Evolutionary conservation across 2,888 invertebrate species (phyloP), one percentile per base, ranked within the genome.

Genomic region (Latrodectus elegans): DNA sequence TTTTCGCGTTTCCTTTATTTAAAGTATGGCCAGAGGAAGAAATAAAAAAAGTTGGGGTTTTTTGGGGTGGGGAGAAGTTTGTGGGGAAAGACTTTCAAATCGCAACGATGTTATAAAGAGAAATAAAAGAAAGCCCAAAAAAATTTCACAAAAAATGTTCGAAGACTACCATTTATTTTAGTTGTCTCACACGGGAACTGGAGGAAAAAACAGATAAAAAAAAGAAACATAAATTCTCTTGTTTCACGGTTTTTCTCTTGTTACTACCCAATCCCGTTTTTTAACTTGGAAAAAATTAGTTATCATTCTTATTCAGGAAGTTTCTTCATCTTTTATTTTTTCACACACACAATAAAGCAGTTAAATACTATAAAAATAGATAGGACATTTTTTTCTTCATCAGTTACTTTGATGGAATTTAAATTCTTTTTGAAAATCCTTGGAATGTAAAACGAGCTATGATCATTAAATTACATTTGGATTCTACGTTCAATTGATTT

Each of bases 151-250:
- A 84, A 84, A 84, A 84, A 84, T 77, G 72, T 77, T 77, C 84
- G 72, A 84, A 84, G 84, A 84, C 84, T 84, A 84, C 84, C 77
- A 84, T 84, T 84, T 84, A 84, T 84, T 84, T 84, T 84, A 77
- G 77, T 84, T 84, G 84, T 70, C 84, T 77, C 84, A 65, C 84
- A 77, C 84, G 84, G 84, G 68, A 72, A 67, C 60, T 14, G 51
- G 17, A 60, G 17, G 26, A n/a, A 38, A 71, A 60, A 77, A 77
- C 53, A 76, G 76, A 65, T 51, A 64, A 77, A 84, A 84, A 84
- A 84, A 53, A 77, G 84, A 84, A 84, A 84, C 84, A 84, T 84
- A 84, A 84, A 84, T 84, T 84, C 84, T 84, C 84, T 68, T 84
- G 84, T 84, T 84, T 84, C 84, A 77, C 72, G 84, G 77, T 84